Evolutionary conservation across 2,797 vertebrate genomes (phyloP), one percentile per base, ranked within the genome.

Genomic region (Sciurus vulgaris): DNA sequence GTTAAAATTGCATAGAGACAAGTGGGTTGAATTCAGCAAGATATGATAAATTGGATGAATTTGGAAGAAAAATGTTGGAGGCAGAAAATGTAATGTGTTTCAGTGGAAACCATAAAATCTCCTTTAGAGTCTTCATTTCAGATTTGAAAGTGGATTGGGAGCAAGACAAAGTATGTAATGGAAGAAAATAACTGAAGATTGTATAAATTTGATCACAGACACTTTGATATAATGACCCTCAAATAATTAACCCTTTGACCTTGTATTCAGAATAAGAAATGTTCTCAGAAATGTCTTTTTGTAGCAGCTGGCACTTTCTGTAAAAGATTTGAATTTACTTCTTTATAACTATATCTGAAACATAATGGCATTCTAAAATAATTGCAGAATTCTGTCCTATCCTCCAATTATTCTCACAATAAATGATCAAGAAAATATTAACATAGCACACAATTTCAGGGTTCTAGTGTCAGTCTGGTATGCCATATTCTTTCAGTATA

Each of bases 51-150:
- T 18, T 93, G 74, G 59, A 84, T 61, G 54, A 88, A 95, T 94
- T 59, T 94, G 59, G 91, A 97, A 95, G 88, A 90, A 97, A 96
- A 94, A 86, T 61, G 70, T 88, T 94, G 77, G 70, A 97, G n/a
- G 51, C 49, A 96, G 84, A 97, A 96, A 96, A 93, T 89, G 49
- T 87, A 96, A 94, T 89, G 38, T 59, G 44, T 93, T 97, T 95
- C 93, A 96, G 5, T 81, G 82, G 24, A 95, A 97, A 95, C 89
- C 61, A 72, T 94, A 94, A 93, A 96, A 95, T 93, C 54, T 79
- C 41, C 61, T 89, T 89, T 61, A 63, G 59, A 70, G 41, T 93
- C 86, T 90, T 96, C 86, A 95, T 86, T 95, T 93, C 87, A 96
- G 73, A 93, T 24, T 94, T 49, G 17, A 90, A 94, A 93, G 81